phyloP scores from a whole-genome alignment of 2,797 vertebrate species.

The Eidolon dupreanum region DNA sequence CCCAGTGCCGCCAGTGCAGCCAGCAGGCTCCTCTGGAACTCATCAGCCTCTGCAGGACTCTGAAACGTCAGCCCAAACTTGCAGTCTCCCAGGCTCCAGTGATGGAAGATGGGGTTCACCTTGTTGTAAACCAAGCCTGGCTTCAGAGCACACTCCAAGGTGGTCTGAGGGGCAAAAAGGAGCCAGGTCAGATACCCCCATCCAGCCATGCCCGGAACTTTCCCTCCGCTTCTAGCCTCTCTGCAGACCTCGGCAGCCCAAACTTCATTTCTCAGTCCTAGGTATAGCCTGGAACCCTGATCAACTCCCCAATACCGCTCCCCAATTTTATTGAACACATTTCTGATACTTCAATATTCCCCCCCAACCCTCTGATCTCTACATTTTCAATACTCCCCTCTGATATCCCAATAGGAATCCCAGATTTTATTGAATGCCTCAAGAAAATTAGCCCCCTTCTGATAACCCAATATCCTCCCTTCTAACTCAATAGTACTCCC shows the following conservation, averaged over 20 bases:
- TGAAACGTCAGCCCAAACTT: constrained; percentile 97
- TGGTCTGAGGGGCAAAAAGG: constrained; percentile 85
- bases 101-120: constrained; percentile 97
- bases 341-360: not conserved
- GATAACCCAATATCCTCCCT: not conserved
- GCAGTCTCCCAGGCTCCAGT: constrained; percentile 94
- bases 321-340: not conserved
- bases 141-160: constrained; percentile 93
- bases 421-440: not conserved
- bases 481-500: not conserved
- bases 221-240: not conserved
- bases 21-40: constrained; percentile 93
- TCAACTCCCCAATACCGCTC: not conserved
- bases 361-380: not conserved
- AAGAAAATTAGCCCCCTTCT: not conserved
- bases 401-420: not conserved
- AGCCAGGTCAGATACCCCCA: not conserved
- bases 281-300: not conserved
- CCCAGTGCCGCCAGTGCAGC: constrained; percentile 91
- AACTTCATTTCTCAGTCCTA: not conserved
- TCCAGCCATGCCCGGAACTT: not conserved
- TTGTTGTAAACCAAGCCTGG: constrained; percentile 95
- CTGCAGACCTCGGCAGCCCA: not conserved
- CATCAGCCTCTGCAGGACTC: constrained; percentile 93
- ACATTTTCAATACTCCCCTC: not conserved